A percentile compares a stretch with the other conserved stretches of the same genome.
Evolutionary conservation across 2,888 invertebrate species (phyloP).

Genomic region (Bellardia bayeri): DNA sequence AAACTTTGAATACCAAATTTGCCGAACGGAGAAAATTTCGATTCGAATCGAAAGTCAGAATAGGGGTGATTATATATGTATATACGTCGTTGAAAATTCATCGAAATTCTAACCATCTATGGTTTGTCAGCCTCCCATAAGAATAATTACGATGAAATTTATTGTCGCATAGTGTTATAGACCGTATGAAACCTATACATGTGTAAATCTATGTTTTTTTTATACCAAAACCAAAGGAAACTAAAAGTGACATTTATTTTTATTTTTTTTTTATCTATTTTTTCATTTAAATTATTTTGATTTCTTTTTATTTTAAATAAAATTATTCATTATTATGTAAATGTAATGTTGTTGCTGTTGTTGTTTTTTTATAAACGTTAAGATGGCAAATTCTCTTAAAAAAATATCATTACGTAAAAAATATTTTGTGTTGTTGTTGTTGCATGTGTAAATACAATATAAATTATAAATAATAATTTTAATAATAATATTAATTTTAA

Average conservation of each 20-base stretch:
- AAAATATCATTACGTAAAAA: conserved; percentile 71
- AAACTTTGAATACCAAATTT: too few species aligned
- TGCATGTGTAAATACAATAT: conserved; percentile 70
- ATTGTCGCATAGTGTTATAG: too few species aligned
- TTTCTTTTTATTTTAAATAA: conserved; percentile 69
- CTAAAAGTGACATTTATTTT: neutral
- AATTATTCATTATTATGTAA: conserved; percentile 63
- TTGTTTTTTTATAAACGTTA: conserved; percentile 64
- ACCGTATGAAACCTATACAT: too few species aligned
- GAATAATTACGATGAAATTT: too few species aligned
- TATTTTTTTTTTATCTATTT: conserved; percentile 60
- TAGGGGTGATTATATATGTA: too few species aligned
- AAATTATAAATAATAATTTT: conserved; percentile 65
- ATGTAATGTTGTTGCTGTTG: conserved; percentile 64
- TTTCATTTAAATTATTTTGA: conserved; percentile 73
- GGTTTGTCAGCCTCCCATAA: too few species aligned
- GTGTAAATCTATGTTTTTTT: too few species aligned
- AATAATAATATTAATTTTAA: conserved; percentile 40
- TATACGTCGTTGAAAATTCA: too few species aligned
- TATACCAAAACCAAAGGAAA: neutral
- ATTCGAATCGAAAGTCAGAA: too few species aligned
- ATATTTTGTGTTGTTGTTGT: conserved; percentile 70
- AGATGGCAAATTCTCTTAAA: conserved; percentile 72
- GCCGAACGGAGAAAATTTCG: too few species aligned
- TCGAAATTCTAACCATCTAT: too few species aligned